These are phyloP conservation scores for Merops nubicus DNA, from an alignment of 2,113 vertebrate species.

Conservation along the genomic window DNA sequence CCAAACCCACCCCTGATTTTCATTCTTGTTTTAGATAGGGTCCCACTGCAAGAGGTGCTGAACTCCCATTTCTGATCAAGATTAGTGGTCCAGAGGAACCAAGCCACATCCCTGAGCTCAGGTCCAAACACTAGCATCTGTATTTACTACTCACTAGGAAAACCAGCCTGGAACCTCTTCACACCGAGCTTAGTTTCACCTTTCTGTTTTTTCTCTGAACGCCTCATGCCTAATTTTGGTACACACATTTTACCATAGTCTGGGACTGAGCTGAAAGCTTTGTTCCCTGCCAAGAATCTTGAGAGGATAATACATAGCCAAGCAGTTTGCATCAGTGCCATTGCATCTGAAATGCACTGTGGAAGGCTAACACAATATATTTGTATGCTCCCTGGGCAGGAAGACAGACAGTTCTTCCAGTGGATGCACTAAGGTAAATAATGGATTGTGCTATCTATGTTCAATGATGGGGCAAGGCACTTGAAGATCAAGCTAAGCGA, in stretches of 20 bases:
- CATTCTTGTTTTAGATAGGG: not conserved
- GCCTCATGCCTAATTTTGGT: not conserved
- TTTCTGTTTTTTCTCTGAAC: not conserved
- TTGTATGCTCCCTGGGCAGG: not conserved
- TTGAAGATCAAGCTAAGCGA: not conserved
- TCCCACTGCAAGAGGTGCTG: not conserved
- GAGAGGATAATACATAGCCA: not conserved
- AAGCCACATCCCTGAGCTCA: not conserved
- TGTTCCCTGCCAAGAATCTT: slow-evolving; percentile 15
- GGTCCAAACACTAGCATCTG: not conserved
- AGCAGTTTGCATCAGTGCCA: not conserved
- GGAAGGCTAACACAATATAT: not conserved
- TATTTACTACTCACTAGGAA: not conserved
- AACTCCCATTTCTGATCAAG: not conserved
- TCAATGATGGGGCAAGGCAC: not conserved
- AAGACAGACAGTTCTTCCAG: not conserved
- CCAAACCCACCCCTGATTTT: not conserved
- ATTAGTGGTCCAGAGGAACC: not conserved
- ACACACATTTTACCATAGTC: not conserved
- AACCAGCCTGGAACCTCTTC: not conserved
- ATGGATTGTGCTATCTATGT: not conserved
- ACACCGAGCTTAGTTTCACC: not conserved
- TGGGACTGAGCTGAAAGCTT: not conserved
- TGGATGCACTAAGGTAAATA: not conserved
- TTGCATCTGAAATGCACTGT: not conserved